Percentiles rank a stretch among this genome's conserved stretches.
These are phyloP conservation scores for Clarias macrocephalus DNA, from an alignment of 2,113 vertebrate genomes.

Conservation along the genomic window DNA sequence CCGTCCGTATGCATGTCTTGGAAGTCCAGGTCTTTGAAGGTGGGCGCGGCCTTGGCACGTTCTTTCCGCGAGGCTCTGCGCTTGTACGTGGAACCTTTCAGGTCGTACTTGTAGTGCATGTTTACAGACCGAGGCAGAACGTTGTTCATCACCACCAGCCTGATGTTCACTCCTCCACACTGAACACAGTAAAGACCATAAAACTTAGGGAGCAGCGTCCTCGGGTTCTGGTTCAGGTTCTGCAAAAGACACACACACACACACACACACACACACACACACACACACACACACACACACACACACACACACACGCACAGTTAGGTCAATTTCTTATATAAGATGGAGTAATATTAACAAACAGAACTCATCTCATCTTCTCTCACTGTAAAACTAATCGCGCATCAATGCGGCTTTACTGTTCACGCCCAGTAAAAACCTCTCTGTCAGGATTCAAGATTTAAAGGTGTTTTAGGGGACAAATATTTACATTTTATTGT, in stretches of 20 bases:
- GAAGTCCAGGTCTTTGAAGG: constrained; percentile 95
- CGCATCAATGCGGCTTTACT: neutral
- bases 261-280: neutral
- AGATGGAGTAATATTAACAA: neutral
- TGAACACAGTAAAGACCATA: constrained; percentile 95
- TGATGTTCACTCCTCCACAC: constrained; percentile 83
- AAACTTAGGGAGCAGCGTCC: constrained; percentile 93
- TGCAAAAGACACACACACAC: constrained; percentile 52
- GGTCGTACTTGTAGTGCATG: constrained; percentile 94
- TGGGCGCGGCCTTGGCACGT: constrained; percentile 82
- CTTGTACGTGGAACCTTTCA: constrained; percentile 94
- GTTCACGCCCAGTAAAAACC: too few species aligned
- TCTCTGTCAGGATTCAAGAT: too few species aligned
- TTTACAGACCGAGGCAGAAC: constrained; percentile 84
- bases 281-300: too few species aligned
- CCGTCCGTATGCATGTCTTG: constrained; percentile 89
- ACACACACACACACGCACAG: too few species aligned
- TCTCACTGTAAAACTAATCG: neutral
- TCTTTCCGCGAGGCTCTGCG: constrained; percentile 89
- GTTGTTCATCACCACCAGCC: constrained; percentile 96
- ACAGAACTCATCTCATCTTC: neutral
- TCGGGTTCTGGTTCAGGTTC: constrained; percentile 96
- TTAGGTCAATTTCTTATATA: neutral
- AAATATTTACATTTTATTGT: too few species aligned
- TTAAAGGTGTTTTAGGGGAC: too few species aligned